Base-by-base conservation (phyloP, 2,888 invertebrate genomes). In the Phortica okadai region DNA sequence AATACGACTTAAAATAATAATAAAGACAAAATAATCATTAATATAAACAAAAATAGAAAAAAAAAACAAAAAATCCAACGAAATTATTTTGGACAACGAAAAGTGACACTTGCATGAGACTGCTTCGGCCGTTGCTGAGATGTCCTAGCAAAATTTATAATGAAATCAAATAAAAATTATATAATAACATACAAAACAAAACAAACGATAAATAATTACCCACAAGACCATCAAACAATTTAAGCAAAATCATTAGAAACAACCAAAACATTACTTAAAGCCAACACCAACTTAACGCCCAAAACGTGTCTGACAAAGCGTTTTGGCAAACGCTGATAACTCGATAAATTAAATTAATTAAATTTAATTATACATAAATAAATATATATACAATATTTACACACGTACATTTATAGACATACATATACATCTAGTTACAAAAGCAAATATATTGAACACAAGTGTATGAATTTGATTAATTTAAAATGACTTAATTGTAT, bases 371-470 rank as follows among this genome's bases (percentile, higher is more conserved):
- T 50, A 11, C 50, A 50, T 50, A 50, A 50, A 14, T 50, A 50
- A 2, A 11, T 14, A 50, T 74, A 77, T 67, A 75, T 78, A 74
- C 73, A 78, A 78, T 79, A 67, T 74, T 74, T 74, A 72, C 64
- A 76, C 67, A 72, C 56, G 56, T 50, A 74, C 56, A 75, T 73
- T 64, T 75, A 74, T 76, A 79, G 66, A 67, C 21, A 50, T 21
- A 62, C 73, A 76, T 67, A 67, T 69, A 62, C 50, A 70, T 75
- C 54, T 42, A 70, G 16, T 67, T 56, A 56, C 56, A 56, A 16
- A 56, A 16, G 16, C n/a, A 56, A 33, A 33, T 33, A 33, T 33
- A 33, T 33, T 5, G 33, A 33, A 33, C 33, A 33, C 33, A 33
- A 33, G 33, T 33, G 33, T 33, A 33, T 33, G 33, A 50, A 50